These are phyloP conservation scores for Cricetomys ansorgei DNA, from an alignment of 2,113 vertebrate genomes.

Conservation along the genomic window DNA sequence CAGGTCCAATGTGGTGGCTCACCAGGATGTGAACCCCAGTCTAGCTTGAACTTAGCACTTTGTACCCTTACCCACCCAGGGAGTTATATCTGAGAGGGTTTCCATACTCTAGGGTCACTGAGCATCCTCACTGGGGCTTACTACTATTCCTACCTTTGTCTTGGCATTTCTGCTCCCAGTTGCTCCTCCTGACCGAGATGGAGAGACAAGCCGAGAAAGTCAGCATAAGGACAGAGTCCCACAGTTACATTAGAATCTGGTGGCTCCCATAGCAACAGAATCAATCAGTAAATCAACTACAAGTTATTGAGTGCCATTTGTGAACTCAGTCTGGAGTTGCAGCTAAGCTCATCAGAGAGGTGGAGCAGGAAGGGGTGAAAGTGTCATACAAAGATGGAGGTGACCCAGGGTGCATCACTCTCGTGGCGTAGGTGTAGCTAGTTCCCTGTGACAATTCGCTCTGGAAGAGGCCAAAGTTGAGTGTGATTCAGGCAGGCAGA, in stretches of 20 bases:
- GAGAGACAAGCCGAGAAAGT: not conserved
- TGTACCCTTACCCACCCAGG: not conserved
- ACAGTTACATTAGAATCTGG: not conserved
- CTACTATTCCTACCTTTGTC: not conserved
- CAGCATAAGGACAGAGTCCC: not conserved
- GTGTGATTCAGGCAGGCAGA: not conserved
- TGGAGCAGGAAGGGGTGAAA: not conserved
- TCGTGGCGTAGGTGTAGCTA: not conserved
- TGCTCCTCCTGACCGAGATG: not conserved
- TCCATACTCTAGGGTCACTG: not conserved
- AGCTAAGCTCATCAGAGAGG: not conserved
- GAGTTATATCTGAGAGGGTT: not conserved
- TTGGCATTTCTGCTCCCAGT: not conserved
- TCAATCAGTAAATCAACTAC: not conserved
- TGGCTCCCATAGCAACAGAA: conserved; percentile 33
- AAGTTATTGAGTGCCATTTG: not conserved
- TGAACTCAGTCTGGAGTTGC: not conserved
- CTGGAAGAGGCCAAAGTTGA: not conserved
- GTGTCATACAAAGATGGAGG: not conserved
- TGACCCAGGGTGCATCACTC: no score
- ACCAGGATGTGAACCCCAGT: not conserved
- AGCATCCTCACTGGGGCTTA: not conserved
- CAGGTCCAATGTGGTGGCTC: not conserved
- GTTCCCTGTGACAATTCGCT: not conserved
- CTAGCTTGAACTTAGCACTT: not conserved